phyloP scores from a whole-genome alignment of 92 coral and sea anemone species.

The Pocillopora grandis region DNA sequence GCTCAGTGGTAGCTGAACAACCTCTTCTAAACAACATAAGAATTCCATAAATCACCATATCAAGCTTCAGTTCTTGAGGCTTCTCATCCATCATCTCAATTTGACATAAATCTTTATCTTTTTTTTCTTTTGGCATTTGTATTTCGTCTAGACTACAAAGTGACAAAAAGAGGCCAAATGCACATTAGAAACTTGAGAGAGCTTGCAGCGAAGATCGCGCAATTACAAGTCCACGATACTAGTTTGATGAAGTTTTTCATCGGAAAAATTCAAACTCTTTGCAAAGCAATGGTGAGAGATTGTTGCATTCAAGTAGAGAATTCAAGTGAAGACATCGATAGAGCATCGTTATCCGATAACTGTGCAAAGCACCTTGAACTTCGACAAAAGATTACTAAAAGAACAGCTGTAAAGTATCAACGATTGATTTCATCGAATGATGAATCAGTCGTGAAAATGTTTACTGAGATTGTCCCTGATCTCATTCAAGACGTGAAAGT shows the following conservation, averaged over 20 bases:
- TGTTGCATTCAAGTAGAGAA: constrained; percentile 14
- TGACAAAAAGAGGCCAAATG: constrained; percentile 29
- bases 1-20: too few species aligned
- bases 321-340: not conserved
- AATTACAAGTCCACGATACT: not conserved
- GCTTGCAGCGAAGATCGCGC: constrained; percentile 15
- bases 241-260: not conserved
- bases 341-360: not conserved
- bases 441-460: not conserved
- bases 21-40: too few species aligned
- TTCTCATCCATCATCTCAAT: not conserved
- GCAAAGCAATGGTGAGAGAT: not conserved
- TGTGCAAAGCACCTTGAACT: not conserved
- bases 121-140: not conserved
- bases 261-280: not conserved
- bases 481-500: constrained; percentile 17
- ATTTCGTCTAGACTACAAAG: constrained; percentile 4
- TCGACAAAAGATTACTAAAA: not conserved
- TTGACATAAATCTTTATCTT: not conserved
- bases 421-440: not conserved
- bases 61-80: too few species aligned
- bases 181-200: constrained; percentile 17
- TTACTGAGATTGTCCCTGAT: not conserved
- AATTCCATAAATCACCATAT: too few species aligned
- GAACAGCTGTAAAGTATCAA: not conserved